Base-by-base conservation (phyloP, 2,113 vertebrate genomes). In the Edolisoma coerulescens region DNA sequence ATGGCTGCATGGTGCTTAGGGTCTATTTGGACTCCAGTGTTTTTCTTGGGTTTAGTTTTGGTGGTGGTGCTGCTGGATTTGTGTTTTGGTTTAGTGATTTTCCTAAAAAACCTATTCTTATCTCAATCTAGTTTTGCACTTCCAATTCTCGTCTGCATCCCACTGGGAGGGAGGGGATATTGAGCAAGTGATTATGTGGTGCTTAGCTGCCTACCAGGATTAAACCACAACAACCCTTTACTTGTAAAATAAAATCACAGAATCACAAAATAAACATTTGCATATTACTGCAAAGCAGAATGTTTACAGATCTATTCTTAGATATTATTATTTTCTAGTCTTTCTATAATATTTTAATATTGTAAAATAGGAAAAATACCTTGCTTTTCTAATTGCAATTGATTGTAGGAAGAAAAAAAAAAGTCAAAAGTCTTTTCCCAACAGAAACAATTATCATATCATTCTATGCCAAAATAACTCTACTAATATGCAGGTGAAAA, bases 111-210 rank as follows among this genome's bases (percentile, higher is more conserved):
- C 6, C 3, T 16, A 1, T 11, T 21, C 54, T 70, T 52, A 26
- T 21, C 20, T 73, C 33, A 56, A 9, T 68, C 39, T 42, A 49
- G 5, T 77, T 95, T 78, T 45, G 2, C 5, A 15, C 3, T 82
- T 77, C 16, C 10, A 33, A 1, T 71, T 76, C 7, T 63, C 7
- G 17, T 68, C n/a, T 10, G 3, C 21, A 52, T 20, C 24, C 39
- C 1, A 0, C 18, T 63, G 7, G n/a, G 44, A 76, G 30, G 8
- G 10, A 16, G 14, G 3, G 2, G 11, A 3, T 33, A 49, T 9
- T 70, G 27, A 49, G 4, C 11, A 73, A 64, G 2, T 30, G 16
- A 22, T 22, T 39, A 22, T 35, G 5, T 22, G 32, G 15, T 42
- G 27, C 16, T 39, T 39, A 76, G 32, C 20, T 88, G 16, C 6